Evolutionary conservation across 2,888 invertebrate species (phyloP), one percentile per base, ranked within the genome.

Genomic region (Caprella mutica): DNA sequence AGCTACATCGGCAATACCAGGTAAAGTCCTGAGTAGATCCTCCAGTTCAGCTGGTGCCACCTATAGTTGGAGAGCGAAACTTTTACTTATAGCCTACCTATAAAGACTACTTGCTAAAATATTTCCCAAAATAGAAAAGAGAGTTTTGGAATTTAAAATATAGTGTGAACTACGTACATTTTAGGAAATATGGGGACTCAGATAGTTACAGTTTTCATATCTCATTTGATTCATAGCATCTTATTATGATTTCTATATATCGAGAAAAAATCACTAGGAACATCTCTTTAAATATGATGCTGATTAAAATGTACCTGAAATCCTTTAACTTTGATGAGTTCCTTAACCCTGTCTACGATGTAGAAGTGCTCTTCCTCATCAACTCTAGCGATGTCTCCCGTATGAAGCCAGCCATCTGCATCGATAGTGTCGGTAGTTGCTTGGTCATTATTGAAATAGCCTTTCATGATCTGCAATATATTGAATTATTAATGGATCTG

Each of bases 341-440:
- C 64, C 30, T 64, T 64, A 9, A 64, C 55, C 23, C 59, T 26
- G 38, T 64, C 64, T n/a, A 58, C 60, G 24, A 64, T 59, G 48
- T 29, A 64, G 30, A 57, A 50, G 50, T 64, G 59, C 17, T 44
- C 30, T 21, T 60, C 27, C 14, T 30, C 23, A 26, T 64, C 64
- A 27, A 60, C 54, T 23, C 24, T 56, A 9, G 64, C 64, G 35
- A 64, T 52, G 39, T 64, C 64, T 4, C 64, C 64, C 1, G 64
- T 64, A 43, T 60, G 58, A 5, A 64, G 74, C 86, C 86, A 89
- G 12, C 86, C 86, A 1, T 86, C 83, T 6, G 51, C 30, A 69
- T 84, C 83, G 6, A 87, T 74, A 0, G 82, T 84, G 67, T 83
- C 82, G 40, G 76, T 76, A 0, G 86, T 88, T 0, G 86, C 86